phyloP scores from a whole-genome alignment of 2,113 vertebrate species.

The Phoenicopterus ruber region DNA sequence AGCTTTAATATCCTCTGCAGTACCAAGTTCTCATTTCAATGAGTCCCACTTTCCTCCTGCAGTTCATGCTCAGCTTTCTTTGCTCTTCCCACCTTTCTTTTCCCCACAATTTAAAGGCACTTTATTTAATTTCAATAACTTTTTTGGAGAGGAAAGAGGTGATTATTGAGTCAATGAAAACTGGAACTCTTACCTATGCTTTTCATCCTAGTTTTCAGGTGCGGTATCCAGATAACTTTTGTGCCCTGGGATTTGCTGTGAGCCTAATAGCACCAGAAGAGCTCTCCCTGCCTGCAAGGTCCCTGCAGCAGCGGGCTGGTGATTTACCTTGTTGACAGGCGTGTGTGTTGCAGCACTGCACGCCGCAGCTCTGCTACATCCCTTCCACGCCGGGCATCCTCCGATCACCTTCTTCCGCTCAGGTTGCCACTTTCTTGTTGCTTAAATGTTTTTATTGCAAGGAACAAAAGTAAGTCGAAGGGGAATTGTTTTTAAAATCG shows the following conservation, averaged over 20 bases:
- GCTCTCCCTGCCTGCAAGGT: background rate
- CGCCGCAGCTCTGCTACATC: slow-evolving; percentile 75
- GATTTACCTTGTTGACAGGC: slow-evolving; percentile 63
- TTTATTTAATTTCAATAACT: background rate
- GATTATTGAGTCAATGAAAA: background rate
- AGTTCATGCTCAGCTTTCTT: background rate
- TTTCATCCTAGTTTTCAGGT: background rate
- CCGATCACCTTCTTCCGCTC: slow-evolving; percentile 54
- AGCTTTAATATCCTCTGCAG: background rate
- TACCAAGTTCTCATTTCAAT: background rate
- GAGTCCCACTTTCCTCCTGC: background rate
- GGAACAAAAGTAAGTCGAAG: slow-evolving; percentile 31
- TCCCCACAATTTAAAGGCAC: background rate
- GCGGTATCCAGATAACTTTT: background rate
- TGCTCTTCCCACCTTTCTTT: background rate
- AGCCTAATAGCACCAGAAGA: background rate
- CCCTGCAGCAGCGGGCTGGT: slow-evolving; percentile 9
- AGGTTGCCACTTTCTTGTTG: slow-evolving; percentile 55
- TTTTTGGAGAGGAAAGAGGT: background rate
- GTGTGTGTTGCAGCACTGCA: slow-evolving; percentile 32
- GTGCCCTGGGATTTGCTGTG: background rate
- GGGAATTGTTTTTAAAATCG: background rate
- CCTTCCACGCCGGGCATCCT: background rate
- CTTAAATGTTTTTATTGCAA: slow-evolving; percentile 66
- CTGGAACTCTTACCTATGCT: background rate